phyloP scores from a whole-genome alignment of 2,797 vertebrate genomes.

The Intellagama lesueurii region DNA sequence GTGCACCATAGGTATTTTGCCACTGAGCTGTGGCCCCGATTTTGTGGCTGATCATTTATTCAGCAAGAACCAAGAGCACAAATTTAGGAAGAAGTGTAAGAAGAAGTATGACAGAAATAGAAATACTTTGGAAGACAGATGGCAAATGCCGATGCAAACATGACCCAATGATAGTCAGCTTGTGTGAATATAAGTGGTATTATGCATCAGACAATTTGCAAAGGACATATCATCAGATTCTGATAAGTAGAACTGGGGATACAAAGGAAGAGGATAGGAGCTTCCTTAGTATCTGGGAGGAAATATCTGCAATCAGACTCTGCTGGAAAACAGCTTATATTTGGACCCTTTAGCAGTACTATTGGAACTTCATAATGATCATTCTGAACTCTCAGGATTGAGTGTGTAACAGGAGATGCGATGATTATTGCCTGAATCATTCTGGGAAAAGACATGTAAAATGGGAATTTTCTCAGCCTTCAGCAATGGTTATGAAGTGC shows the following conservation, averaged over 20 bases:
- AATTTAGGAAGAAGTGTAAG: not conserved
- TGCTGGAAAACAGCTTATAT: not conserved
- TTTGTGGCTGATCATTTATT: not conserved
- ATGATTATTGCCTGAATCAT: constrained; percentile 17
- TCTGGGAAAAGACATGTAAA: constrained; percentile 10
- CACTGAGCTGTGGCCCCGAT: not conserved
- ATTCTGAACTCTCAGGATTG: not conserved
- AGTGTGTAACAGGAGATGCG: not conserved
- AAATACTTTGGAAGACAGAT: not conserved
- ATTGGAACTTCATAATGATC: constrained; percentile 2
- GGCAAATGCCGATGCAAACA: constrained; percentile 1
- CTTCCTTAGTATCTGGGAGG: not conserved
- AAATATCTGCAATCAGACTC: not conserved
- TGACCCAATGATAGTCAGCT: not conserved
- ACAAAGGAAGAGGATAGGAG: not conserved
- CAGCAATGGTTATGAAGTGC: constrained; percentile 26
- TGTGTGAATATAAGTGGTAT: not conserved
- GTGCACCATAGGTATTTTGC: not conserved
- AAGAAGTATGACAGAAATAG: not conserved
- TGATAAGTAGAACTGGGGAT: not conserved
- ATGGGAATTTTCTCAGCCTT: not conserved
- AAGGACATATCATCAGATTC: not conserved
- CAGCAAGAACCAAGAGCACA: not conserved
- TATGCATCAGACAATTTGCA: not conserved
- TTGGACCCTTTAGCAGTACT: not conserved